Evolutionary conservation across 1,140 invertebrate genomes (phyloP).

Genomic region (Hyles euphorbiae): DNA sequence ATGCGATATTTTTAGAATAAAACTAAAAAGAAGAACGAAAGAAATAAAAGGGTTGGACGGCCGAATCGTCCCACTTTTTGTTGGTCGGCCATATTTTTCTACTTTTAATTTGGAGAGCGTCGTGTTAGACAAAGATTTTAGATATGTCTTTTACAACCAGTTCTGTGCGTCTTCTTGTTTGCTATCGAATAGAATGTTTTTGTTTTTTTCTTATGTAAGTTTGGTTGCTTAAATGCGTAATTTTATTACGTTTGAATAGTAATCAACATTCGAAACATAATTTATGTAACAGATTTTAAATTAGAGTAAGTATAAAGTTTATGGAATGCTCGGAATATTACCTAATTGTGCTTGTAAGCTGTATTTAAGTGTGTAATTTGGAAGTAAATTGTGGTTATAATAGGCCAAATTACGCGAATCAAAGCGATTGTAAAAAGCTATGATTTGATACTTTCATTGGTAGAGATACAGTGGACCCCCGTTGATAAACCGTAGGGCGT

Average conservation of each 20-base stretch:
- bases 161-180: constrained; percentile 18
- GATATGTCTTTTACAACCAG: constrained; percentile 26
- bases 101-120: constrained; percentile 42
- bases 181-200: background rate
- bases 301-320: no score
- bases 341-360: no score
- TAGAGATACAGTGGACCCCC: constrained; percentile 12
- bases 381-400: no score
- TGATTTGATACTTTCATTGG: background rate
- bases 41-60: constrained; percentile 65
- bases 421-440: background rate
- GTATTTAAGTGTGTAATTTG: no score
- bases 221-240: no score
- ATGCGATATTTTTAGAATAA: constrained; percentile 72
- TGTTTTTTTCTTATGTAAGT: no score
- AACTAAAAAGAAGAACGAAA: constrained; percentile 63
- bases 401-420: background rate
- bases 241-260: no score
- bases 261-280: background rate
- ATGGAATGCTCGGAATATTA: no score
- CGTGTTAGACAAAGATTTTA: constrained; percentile 40
- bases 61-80: constrained; percentile 56
- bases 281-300: background rate
- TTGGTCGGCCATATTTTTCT: constrained; percentile 48
- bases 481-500: constrained; percentile 21